phyloP scores from a whole-genome alignment of 2,797 vertebrate species.

The Leontopithecus rosalia region DNA sequence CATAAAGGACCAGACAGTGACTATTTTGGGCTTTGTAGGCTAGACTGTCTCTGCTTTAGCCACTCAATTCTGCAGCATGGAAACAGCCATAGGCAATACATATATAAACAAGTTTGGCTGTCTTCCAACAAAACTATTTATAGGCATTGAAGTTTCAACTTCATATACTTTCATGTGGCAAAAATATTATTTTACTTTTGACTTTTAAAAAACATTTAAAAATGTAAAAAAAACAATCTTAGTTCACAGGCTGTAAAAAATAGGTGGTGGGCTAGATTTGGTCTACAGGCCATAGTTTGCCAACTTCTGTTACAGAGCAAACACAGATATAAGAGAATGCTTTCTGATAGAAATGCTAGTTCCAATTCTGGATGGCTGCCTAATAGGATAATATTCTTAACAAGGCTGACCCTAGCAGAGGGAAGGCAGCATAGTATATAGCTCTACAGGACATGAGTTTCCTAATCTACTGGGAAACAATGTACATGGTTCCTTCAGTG shows the following conservation, averaged over 20 bases:
- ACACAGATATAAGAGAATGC: neutral
- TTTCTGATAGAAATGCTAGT: neutral
- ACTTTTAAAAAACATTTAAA: neutral
- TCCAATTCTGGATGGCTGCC: neutral
- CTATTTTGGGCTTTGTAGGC: neutral
- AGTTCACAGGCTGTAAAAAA: neutral
- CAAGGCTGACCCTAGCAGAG: neutral
- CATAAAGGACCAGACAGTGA: neutral
- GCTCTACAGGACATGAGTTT: rapidly evolving
- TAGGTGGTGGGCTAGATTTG: neutral
- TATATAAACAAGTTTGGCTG: neutral
- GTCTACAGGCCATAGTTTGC: neutral
- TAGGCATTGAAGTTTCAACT: neutral
- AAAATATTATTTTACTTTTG: neutral
- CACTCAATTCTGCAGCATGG: neutral
- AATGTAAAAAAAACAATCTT: neutral
- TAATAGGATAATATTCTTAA: neutral
- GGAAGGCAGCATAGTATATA: neutral
- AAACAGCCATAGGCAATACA: neutral
- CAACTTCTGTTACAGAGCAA: neutral
- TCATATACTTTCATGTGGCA: neutral
- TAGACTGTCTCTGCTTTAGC: neutral
- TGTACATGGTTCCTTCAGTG: neutral
- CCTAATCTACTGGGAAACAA: neutral
- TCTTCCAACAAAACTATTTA: neutral